A percentile compares a stretch with the other conserved stretches of the same genome.
Evolutionary conservation across 2,113 vertebrate species (phyloP).

Genomic region (Eubucco bourcierii): DNA sequence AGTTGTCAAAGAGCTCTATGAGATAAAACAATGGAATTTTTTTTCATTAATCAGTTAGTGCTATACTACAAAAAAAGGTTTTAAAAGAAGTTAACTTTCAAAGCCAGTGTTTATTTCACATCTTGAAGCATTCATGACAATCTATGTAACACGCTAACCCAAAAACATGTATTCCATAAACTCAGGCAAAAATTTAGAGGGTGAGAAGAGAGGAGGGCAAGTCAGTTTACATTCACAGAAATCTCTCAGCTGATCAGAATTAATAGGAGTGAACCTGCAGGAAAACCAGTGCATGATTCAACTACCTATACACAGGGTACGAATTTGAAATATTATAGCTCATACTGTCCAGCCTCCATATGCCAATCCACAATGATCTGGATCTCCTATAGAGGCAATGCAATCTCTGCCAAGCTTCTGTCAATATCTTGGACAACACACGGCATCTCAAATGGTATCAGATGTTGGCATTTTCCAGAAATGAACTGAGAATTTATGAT

Average conservation of each 20-base stretch:
- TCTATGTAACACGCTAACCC: background rate
- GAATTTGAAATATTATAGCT: background rate
- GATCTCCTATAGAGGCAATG: background rate
- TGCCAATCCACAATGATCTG: background rate
- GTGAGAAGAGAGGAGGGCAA: background rate
- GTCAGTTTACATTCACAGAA: background rate
- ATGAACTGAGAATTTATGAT: background rate
- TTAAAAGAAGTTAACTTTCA: background rate
- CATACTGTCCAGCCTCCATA: background rate
- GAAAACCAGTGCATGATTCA: background rate
- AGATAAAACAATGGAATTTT: conserved; percentile 7
- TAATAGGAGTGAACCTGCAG: background rate
- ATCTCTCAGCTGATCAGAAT: background rate
- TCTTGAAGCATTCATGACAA: background rate
- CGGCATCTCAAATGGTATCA: background rate
- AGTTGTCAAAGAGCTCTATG: conserved; percentile 97
- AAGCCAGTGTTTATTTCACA: background rate
- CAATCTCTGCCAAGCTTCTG: background rate
- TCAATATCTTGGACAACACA: background rate
- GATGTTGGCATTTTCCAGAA: background rate
- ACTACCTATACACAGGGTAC: background rate
- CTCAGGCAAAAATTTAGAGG: background rate
- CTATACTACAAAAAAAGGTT: background rate
- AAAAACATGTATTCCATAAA: background rate
- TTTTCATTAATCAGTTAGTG: background rate